A percentile compares a stretch with the other conserved stretches of the same genome.
These are phyloP conservation scores for Celastrina argiolus DNA, from an alignment of 2,888 invertebrate species.

Conservation along the genomic window DNA sequence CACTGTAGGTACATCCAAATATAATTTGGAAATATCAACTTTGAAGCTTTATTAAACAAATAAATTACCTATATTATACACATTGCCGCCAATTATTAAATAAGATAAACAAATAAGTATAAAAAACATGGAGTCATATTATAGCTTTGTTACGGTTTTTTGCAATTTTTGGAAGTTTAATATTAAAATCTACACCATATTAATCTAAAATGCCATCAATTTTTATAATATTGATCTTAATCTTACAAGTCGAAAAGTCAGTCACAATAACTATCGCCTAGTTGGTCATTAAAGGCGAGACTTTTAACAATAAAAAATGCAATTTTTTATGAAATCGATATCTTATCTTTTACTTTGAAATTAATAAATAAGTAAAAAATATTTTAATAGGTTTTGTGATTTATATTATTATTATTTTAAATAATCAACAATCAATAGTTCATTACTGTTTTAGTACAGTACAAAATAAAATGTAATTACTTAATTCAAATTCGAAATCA, in stretches of 20 bases:
- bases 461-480: no score
- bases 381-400: neutral
- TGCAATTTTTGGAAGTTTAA: neutral
- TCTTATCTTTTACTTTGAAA: no score
- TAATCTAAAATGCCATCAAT: neutral
- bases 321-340: no score
- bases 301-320: neutral
- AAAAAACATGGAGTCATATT: neutral
- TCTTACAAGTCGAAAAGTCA: slow-evolving; percentile 12
- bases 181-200: neutral
- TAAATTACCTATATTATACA: neutral
- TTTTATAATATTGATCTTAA: neutral
- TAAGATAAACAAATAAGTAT: neutral
- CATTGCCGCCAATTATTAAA: neutral
- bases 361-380: no score
- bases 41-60: neutral
- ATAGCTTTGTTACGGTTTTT: neutral
- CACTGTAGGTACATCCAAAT: neutral
- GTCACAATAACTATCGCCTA: slow-evolving; percentile 1
- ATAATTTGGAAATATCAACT: neutral
- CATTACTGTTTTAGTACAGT: neutral
- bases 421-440: neutral
- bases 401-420: neutral
- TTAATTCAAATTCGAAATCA: no score
- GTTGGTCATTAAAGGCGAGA: neutral